Evolutionary conservation across 2,797 vertebrate genomes (phyloP), one percentile per base, ranked within the genome.

Genomic region (Rachycentron canadum): DNA sequence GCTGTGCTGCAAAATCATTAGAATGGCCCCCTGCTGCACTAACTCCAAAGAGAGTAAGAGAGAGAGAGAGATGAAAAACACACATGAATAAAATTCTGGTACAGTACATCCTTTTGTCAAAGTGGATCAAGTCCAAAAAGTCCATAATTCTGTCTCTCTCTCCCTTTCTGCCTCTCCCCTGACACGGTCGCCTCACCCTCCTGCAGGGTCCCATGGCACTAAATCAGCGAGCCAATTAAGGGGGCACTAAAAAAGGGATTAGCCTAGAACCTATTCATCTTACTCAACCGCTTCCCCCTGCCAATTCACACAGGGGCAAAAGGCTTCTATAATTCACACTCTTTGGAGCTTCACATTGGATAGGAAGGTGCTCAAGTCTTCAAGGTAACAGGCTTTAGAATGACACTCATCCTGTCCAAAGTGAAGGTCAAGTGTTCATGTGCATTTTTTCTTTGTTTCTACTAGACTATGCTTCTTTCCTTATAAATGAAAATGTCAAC

Each of bases 211-310:
- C 83, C 67, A 47, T 63, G 70, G 85, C 63, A 83, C 78, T 90
- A 88, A 92, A 94, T 92, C 91, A 93, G 77, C 36, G 0, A 87
- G 87, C 89, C 92, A 93, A 95, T 95, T 94, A 94, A 92, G 78
- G 60, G 81, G 78, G 86, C 86, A 84, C 87, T 91, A 84, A 91
- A 92, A 94, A 93, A 84, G 82, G 90, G 88, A 94, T 94, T 94
- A 88, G 80, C 75, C 88, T 70, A 56, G 76, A 87, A 84, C 82
- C 79, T 79, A 86, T 92, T 83, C 76, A 86, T 89, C 90, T 92
- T 87, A 60, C 80, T 90, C 77, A 30, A 76, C 83, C 70, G 68
- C n/a, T 64, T 82, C 84, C 78, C 56, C 23, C 61, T 73, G 83
- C 81, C 86, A 61, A 3, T 78, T 81, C 73, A 84, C 66, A 81